These are phyloP conservation scores for Drosophila bocki DNA, from an alignment of 1,140 invertebrate species.

Conservation along the genomic window DNA sequence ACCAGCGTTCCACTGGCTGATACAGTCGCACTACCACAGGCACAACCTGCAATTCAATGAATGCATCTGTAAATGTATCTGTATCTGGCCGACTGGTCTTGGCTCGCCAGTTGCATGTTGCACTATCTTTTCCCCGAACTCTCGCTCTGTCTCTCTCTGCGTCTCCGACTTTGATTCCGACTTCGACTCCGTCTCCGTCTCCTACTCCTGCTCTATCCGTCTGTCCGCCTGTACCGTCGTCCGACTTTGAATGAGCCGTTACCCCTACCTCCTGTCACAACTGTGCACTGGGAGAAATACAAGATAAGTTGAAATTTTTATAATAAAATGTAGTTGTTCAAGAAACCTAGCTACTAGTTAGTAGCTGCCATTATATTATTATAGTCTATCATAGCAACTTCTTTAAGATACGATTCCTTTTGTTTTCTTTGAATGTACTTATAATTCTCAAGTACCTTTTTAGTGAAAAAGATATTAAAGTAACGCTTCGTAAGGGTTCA, in stretches of 20 bases:
- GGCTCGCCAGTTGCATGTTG: constrained; percentile 68
- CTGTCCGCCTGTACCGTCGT: constrained; percentile 13
- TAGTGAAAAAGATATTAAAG: background rate
- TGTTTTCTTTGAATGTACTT: background rate
- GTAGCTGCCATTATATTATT: background rate
- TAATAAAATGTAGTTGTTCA: rapidly evolving
- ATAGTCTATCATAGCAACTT: too few species aligned
- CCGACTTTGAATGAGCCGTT: constrained; percentile 69
- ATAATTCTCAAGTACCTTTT: background rate
- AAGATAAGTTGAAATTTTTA: background rate
- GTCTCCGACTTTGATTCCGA: background rate
- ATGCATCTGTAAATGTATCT: constrained; percentile 39
- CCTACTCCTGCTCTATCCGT: constrained; percentile 24
- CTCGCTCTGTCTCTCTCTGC: constrained; percentile 16
- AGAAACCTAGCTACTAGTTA: background rate
- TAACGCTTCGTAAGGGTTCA: background rate
- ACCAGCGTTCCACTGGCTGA: constrained; percentile 47
- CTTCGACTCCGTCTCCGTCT: constrained; percentile 1
- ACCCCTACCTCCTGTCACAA: constrained; percentile 15
- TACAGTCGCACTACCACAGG: constrained; percentile 17
- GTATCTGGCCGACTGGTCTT: constrained; percentile 61
- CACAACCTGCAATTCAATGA: constrained; percentile 63
- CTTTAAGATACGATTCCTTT: background rate
- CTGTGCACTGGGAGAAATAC: background rate
- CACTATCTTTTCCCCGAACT: constrained; percentile 80